Evolutionary conservation across 2,888 invertebrate genomes (phyloP).

Genomic region (Synanthedon formicaeformis): DNA sequence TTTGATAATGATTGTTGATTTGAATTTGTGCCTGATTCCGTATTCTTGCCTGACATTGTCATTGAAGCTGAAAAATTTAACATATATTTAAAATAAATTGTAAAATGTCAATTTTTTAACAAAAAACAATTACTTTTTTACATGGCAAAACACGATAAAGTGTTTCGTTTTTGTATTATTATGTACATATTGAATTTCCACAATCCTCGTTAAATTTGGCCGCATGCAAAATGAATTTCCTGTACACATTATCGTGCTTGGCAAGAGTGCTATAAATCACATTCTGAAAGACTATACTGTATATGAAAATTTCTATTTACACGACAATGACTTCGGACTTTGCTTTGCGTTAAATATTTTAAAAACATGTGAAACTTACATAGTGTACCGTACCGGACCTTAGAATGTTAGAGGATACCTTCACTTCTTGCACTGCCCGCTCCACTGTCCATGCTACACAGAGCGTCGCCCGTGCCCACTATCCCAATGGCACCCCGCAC

Average conservation of each 20-base stretch:
- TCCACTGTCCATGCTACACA: slow-evolving; percentile 53
- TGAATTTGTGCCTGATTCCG: slow-evolving; percentile 63
- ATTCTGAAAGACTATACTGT: neutral
- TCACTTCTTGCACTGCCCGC: slow-evolving; percentile 62
- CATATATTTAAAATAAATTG: no score
- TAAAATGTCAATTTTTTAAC: no score
- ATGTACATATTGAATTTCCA: slow-evolving; percentile 7
- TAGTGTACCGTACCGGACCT: slow-evolving; percentile 57
- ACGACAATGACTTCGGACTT: slow-evolving; percentile 40
- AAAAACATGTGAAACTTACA: slow-evolving; percentile 57
- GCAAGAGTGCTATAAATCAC: slow-evolving; percentile 4
- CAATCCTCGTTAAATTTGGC: slow-evolving; percentile 25
- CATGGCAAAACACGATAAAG: slow-evolving; percentile 50
- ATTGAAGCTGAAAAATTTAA: slow-evolving; percentile 73
- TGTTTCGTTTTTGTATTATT: slow-evolving; percentile 16
- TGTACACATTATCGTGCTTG: slow-evolving; percentile 57
- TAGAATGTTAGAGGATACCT: slow-evolving; percentile 65
- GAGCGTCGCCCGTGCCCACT: slow-evolving; percentile 41
- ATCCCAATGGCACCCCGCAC: slow-evolving; percentile 46
- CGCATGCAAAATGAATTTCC: slow-evolving; percentile 36
- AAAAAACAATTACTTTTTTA: slow-evolving; percentile 3
- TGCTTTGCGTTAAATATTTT: slow-evolving; percentile 44
- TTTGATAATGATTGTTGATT: slow-evolving; percentile 59
- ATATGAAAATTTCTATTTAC: slow-evolving; percentile 36
- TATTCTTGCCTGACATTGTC: slow-evolving; percentile 74